Base-by-base conservation (phyloP, 1,140 invertebrate genomes). In the Leptonema lineaticorne region DNA sequence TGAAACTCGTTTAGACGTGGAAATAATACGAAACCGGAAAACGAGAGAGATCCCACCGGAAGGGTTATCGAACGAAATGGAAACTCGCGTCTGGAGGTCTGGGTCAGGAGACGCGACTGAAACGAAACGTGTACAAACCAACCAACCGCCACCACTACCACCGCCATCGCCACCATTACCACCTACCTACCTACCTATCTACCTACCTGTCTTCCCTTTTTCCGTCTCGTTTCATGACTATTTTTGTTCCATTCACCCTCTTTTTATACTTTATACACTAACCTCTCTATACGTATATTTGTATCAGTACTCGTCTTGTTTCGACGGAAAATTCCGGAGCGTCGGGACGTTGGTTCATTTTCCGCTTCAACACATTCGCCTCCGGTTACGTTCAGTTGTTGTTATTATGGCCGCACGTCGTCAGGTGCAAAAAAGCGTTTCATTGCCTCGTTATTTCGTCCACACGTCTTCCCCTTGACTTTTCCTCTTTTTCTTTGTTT, bases 31-130 rank as follows among this genome's bases (percentile, higher is more conserved):
- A 41, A 41, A 41, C 37, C 37, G 37, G 37, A 41, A 41, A 41
- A 41, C 16, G 37, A n/a, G 37, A 2, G 3, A 41, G 37, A 41
- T 3, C 37, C 2, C 2, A 16, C 22, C 50, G 50, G 24, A 18
- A 53, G 50, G 50, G 50, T 53, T 53, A 53, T 53, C 50, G 50
- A 53, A 53, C 50, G 50, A 53, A 53, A 53, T 53, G 50, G 50
- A 53, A 53, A 59, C 57, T 22, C 18, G 18, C 16, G 48, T 37
- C 57, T 59, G 28, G 57, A 59, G 57, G 57, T 59, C 57, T 59
- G 57, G 57, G 57, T 59, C 57, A 59, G 27, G 57, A 29, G 28
- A 6, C 26, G 53, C 18, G 24, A 53, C 4, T 11, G 48, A 20
- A 16, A 41, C 37, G 37, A 41, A 9, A n/a, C n/a, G n/a, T n/a